A percentile compares a stretch with the other conserved stretches of the same genome.
phyloP scores from a whole-genome alignment of 2,888 invertebrate genomes.

The Hyles lineata region DNA sequence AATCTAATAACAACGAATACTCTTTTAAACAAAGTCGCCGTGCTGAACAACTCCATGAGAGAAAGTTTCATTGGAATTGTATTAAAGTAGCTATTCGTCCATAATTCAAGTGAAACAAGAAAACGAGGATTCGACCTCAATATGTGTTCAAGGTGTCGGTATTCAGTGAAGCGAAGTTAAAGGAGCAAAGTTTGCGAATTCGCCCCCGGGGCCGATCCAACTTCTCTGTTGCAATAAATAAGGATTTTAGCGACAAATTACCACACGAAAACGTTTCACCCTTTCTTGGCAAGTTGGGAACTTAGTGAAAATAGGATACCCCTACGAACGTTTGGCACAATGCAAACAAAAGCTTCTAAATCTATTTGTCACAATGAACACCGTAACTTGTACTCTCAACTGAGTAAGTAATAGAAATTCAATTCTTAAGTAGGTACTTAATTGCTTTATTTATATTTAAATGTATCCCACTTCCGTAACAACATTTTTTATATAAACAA shows the following conservation, averaged over 20 bases:
- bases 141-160: constrained; percentile 81
- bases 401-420: neutral
- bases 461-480: neutral
- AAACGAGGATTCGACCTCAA: constrained; percentile 80
- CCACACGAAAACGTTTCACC: constrained; percentile 79
- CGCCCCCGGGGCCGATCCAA: constrained; percentile 80
- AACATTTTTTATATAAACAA: too few species aligned
- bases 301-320: constrained; percentile 68
- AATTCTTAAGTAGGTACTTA: neutral
- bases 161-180: constrained; percentile 80
- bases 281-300: constrained; percentile 72
- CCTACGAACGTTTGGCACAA: constrained; percentile 47
- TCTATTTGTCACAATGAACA: constrained; percentile 38
- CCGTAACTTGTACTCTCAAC: neutral
- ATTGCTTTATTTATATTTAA: neutral
- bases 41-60: constrained; percentile 24
- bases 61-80: constrained; percentile 52
- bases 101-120: constrained; percentile 78
- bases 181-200: constrained; percentile 80
- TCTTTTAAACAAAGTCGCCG: constrained; percentile 15
- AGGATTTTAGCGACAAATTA: constrained; percentile 85
- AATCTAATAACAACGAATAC: neutral
- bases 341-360: constrained; percentile 52
- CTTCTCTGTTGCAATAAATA: constrained; percentile 82
- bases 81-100: constrained; percentile 65